Percentiles rank a stretch among this genome's conserved stretches.
Conservation (phyloP, 2,797 vertebrate genomes). For the Bradypodion pumilum region DNA sequence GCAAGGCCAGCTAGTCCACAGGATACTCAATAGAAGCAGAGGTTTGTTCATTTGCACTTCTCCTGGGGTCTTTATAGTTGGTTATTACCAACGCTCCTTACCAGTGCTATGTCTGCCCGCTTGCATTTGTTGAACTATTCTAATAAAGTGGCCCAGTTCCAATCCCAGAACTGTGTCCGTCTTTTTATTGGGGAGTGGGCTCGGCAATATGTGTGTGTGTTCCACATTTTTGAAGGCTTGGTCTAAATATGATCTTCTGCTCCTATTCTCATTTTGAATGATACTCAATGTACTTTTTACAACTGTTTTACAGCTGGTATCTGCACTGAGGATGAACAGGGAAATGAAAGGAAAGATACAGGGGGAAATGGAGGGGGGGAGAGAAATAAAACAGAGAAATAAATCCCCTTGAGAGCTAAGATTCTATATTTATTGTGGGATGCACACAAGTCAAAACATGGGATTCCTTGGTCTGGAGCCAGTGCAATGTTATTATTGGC, state of each 20-base stretch:
- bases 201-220: too few species aligned
- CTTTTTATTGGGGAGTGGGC: too few species aligned
- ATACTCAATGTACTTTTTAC: conserved; percentile 1
- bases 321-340: conserved; percentile 10
- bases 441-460: conserved; percentile 71
- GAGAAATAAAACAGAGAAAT: conserved; percentile 33
- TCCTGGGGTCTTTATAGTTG: too few species aligned
- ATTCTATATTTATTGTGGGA: conserved; percentile 69
- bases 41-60: too few species aligned
- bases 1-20: too few species aligned
- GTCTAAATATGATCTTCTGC: not conserved
- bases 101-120: too few species aligned
- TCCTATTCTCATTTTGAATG: not conserved
- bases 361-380: conserved; percentile 13
- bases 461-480: conserved; percentile 71
- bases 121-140: too few species aligned
- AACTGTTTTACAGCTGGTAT: conserved; percentile 6
- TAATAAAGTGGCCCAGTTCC: too few species aligned
- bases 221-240: not conserved
- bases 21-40: too few species aligned
- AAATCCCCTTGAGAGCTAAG: conserved; percentile 64
- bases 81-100: too few species aligned
- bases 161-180: too few species aligned
- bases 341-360: conserved; percentile 32
- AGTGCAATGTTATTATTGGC: conserved; percentile 77